Evolutionary conservation across 2,113 vertebrate genomes (phyloP).

Genomic region (Penelope pileata): DNA sequence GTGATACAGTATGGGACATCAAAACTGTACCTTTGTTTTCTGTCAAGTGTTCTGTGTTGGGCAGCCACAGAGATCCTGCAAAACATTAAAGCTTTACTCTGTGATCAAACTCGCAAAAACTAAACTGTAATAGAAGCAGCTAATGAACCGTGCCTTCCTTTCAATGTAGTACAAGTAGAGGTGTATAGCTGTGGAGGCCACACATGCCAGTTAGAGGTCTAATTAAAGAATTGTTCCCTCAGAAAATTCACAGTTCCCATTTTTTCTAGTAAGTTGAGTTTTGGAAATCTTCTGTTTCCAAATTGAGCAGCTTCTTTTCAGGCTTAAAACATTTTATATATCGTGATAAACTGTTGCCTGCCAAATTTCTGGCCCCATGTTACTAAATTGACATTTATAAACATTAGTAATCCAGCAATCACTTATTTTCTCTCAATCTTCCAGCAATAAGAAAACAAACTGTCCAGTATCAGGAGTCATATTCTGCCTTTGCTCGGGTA

Average conservation of each 20-base stretch:
- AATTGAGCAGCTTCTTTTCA: neutral
- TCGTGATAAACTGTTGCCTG: neutral
- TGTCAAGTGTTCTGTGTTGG: neutral
- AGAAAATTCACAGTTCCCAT: neutral
- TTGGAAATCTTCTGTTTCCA: neutral
- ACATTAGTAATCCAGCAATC: neutral
- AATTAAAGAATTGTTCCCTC: neutral
- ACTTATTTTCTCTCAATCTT: neutral
- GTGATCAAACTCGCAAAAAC: neutral
- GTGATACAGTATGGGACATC: neutral
- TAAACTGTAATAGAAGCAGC: neutral
- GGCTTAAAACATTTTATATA: neutral
- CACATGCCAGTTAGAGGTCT: neutral
- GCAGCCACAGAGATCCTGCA: neutral
- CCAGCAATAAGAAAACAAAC: neutral
- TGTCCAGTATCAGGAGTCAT: neutral
- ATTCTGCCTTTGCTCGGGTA: neutral
- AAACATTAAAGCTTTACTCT: neutral
- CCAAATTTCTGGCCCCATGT: neutral
- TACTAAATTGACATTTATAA: neutral
- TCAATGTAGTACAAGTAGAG: neutral
- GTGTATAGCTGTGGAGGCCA: neutral
- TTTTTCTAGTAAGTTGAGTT: neutral
- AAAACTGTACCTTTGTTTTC: neutral
- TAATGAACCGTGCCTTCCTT: neutral